Percentiles rank a stretch among this genome's conserved stretches.
phyloP scores from a whole-genome alignment of 2,888 invertebrate species.

The Mythimna vitellina region DNA sequence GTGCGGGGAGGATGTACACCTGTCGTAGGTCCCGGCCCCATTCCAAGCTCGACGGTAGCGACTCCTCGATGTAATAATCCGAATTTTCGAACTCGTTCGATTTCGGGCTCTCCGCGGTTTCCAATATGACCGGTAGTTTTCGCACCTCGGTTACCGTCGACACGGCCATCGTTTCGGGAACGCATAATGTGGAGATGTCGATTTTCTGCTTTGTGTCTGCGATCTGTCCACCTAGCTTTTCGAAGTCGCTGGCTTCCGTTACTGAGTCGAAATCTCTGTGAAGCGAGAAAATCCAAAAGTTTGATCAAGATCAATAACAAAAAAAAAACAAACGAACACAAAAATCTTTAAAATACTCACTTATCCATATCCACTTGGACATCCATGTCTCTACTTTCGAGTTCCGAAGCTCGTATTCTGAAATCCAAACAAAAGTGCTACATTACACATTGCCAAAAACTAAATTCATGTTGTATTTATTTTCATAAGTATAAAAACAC shows the following conservation, averaged over 20 bases:
- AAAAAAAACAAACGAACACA: background rate
- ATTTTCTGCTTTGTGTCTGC: constrained; percentile 80
- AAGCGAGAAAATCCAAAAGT: constrained; percentile 6
- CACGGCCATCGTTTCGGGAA: constrained; percentile 87
- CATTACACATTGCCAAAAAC: background rate
- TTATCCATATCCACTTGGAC: constrained; percentile 86
- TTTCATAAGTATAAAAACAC: no score
- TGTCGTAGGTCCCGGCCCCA: constrained; percentile 90
- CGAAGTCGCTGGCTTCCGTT: constrained; percentile 95
- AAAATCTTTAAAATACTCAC: constrained; percentile 71
- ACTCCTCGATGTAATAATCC: constrained; percentile 97
- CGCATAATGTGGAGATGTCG: constrained; percentile 84
- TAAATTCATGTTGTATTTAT: no score
- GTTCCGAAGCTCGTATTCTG: constrained; percentile 79
- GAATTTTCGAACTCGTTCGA: constrained; percentile 93
- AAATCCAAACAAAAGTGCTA: constrained; percentile 4
- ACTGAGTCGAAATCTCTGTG: constrained; percentile 94
- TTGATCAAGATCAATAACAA: background rate
- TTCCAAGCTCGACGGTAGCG: constrained; percentile 95
- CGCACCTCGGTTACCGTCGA: constrained; percentile 91
- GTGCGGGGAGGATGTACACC: constrained; percentile 78
- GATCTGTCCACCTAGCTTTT: constrained; percentile 93
- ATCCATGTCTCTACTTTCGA: constrained; percentile 80
- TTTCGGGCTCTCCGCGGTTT: constrained; percentile 67
- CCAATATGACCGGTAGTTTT: constrained; percentile 77